Evolutionary conservation across 2,888 invertebrate species (phyloP), one percentile per base, ranked within the genome.

Genomic region (Apodemia mormo): DNA sequence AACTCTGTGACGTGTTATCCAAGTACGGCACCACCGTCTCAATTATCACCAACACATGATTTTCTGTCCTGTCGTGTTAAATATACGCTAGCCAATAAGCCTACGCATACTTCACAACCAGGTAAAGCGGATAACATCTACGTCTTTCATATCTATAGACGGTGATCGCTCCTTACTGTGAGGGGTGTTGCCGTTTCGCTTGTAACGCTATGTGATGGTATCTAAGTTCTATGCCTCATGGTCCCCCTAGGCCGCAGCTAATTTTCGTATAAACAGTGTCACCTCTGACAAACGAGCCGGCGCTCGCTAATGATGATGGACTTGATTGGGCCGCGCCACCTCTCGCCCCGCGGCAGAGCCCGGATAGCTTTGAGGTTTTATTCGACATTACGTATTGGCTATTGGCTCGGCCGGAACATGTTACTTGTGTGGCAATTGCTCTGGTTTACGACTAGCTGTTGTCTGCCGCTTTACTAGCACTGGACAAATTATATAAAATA

Each of bases 261-360:
- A 58, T 56, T 58, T 29, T 22, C 56, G 30, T 29, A 29, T 29
- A 58, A 58, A 58, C 56, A 58, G 10, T 58, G 56, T 58, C 54
- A 7, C 22, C 29, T 30, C 56, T 58, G 56, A 58, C 56, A 58
- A 29, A 58, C 56, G 56, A 58, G 56, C 56, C 29, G 29, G 29
- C 56, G 10, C 8, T 10, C 8, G 29, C 30, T 58, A 58, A 58
- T 58, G 56, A 58, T 29, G 29, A 58, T 58, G 6, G 56, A 58
- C 30, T 29, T 58, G 56, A 58, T 58, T 58, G 56, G 56, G 22
- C 30, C 29, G 29, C 29, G 5, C 56, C 22, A 22, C 56, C 10
- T 29, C 56, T 10, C 7, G 29, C 29, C 2, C 22, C 22, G 22
- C 56, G 2, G 10, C 8, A 30, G 8, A 1, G 29, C 56, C 9